Percentiles rank a stretch among this genome's conserved stretches.
These are phyloP conservation scores for Drosophila helvetica DNA, from an alignment of 2,888 invertebrate species.

Conservation along the genomic window DNA sequence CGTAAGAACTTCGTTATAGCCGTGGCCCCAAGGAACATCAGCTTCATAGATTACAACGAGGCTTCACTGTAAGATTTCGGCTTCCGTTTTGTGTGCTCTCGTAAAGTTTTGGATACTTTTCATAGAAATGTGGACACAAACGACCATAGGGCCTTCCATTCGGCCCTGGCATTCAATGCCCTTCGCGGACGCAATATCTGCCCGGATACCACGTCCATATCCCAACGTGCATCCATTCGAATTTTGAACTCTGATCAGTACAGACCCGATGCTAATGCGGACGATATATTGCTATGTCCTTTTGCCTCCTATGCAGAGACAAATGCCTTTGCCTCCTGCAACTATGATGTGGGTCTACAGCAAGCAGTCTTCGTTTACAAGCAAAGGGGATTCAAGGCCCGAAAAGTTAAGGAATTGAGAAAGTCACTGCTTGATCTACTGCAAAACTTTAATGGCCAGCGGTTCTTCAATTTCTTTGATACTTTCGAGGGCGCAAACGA, in stretches of 20 bases:
- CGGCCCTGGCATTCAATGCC: slow-evolving; percentile 17
- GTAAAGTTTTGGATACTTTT: background rate
- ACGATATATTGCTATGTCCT: slow-evolving; percentile 10
- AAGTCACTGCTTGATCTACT: background rate
- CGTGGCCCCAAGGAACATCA: slow-evolving; percentile 11
- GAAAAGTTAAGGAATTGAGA: background rate
- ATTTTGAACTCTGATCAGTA: slow-evolving; percentile 18
- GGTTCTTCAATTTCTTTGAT: slow-evolving; percentile 23
- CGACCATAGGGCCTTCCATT: slow-evolving; percentile 9
- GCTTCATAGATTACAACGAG: slow-evolving; percentile 2
- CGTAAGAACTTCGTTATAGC: slow-evolving; percentile 8
- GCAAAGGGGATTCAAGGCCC: background rate
- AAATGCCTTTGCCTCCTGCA: slow-evolving; percentile 6
- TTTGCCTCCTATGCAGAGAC: background rate
- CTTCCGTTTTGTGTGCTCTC: too few relatives aligned
- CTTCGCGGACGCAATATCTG: slow-evolving; percentile 19
- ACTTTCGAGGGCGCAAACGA: slow-evolving; percentile 3
- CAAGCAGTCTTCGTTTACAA: slow-evolving; percentile 11
- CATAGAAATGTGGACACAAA: background rate
- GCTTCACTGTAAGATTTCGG: slow-evolving; percentile 17
- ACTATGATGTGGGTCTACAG: slow-evolving; percentile 20
- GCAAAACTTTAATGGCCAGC: background rate
- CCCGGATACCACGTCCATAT: background rate
- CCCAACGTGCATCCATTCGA: background rate
- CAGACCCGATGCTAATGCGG: background rate